Base-by-base conservation (phyloP, 2,113 vertebrate genomes). In the Leptobrachium ailaonicum region DNA sequence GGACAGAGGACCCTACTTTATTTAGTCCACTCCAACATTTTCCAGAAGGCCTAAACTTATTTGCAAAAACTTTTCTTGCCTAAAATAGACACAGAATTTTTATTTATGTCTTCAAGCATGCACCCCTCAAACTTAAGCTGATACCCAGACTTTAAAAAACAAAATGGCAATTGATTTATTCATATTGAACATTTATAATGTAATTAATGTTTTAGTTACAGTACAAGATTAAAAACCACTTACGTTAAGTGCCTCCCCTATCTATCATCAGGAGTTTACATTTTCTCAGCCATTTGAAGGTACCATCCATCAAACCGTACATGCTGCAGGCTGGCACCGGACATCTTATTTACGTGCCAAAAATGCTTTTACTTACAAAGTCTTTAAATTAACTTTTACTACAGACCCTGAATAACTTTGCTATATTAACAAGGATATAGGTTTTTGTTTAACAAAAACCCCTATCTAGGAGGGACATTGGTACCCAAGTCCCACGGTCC, bases 161-260 rank as follows among this genome's bases (percentile, higher is more conserved):
- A 32, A 12, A 60, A 60, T 60, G 41, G 58, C 58, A 71, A 66
- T 0, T 43, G 50, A 14, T 32, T 40, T 40, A 47, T 47, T 56
- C n/a, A 8, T 66, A 13, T 40, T 66, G 63, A 54, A 56, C 20
- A 73, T 56, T 72, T 67, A 20, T 63, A 80, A 54, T 56, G 42
- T 67, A 80, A 80, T 80, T 66, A 54, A 64, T 66, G 60, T 20
- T 58, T 72, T 73, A 47, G 40, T 66, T 80, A 73, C 47, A 41
- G 45, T 20, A 73, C 14, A 80, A 53, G 8, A 67, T 73, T 67
- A 80, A 73, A 56, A 73, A 67, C 71, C 70, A 80, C 70, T 74
- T 80, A 58, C n/a, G 71, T 44, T 80, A 73, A 80, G 77, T 73
- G 71, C 9, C 45, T 66, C 41, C 10, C 41, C 63, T 71, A 70